A percentile compares a stretch with the other conserved stretches of the same genome.
phyloP scores from a whole-genome alignment of 2,113 vertebrate species.

The Oryzias woworae region DNA sequence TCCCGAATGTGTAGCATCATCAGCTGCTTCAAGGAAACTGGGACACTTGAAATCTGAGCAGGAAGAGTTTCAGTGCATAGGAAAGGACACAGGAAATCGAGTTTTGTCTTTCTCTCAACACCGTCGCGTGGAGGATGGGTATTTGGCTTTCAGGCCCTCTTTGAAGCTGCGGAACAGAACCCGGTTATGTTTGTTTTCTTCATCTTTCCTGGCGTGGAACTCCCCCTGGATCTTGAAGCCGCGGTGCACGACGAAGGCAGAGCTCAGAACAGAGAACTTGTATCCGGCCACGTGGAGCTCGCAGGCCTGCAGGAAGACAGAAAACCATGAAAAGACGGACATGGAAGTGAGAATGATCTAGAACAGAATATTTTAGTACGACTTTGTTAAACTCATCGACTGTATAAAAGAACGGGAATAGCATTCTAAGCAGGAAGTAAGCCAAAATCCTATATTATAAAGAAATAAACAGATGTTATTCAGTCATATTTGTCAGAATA shows the following conservation, averaged over 20 bases:
- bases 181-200: conserved; percentile 88
- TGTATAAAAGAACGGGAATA: too few species aligned
- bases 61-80: not conserved
- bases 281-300: conserved; percentile 88
- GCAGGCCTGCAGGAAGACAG: conserved; percentile 75
- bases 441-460: too few species aligned
- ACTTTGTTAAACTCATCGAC: too few species aligned
- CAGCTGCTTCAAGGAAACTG: not conserved
- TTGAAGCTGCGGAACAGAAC: conserved; percentile 90
- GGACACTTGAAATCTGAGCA: not conserved
- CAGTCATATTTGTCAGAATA: too few species aligned
- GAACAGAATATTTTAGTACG: too few species aligned
- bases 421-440: too few species aligned
- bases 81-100: not conserved
- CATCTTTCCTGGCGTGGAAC: conserved; percentile 88
- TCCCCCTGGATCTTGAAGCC: conserved; percentile 89
- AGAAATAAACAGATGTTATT: too few species aligned
- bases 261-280: conserved; percentile 85
- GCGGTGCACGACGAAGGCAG: conserved; percentile 87
- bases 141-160: conserved; percentile 87
- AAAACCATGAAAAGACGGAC: not conserved
- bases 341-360: too few species aligned
- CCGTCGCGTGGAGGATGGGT: conserved; percentile 79
- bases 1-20: conserved; percentile 12
- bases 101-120: conserved; percentile 75